Evolutionary conservation across 2,113 vertebrate genomes (phyloP), one percentile per base, ranked within the genome.

Genomic region (Ursus arctos): DNA sequence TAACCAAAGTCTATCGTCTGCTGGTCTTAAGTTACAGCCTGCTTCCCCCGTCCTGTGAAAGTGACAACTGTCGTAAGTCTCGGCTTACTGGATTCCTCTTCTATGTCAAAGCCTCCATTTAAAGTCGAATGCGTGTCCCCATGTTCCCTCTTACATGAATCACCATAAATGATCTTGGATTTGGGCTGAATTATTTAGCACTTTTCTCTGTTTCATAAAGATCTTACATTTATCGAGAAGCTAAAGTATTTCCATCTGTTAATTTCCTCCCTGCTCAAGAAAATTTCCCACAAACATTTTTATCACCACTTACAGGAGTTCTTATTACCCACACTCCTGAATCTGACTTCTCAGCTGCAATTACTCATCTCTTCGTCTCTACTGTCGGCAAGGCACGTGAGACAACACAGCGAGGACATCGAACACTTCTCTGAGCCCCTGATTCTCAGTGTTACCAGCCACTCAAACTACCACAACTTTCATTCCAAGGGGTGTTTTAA

Each of bases 101-200:
- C 82, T 15, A 71, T 19, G 49, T 61, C 92, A 96, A 69, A 90
- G 55, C 76, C 79, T 69, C 15, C 94, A 55, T 85, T 89, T 96
- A 86, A 95, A 82, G 47, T 40, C 53, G 40, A 47, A 6, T 22
- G 22, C 0, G 26, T 80, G 74, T 92, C 61, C 83, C 82, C 31
- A 4, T 2, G 55, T 79, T 57, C 71, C 57, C 88, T 94, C 63
- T 49, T 71, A 76, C 22, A 26, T 28, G 40, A 47, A 94, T 61
- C 47, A 59, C 87, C 69, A 74, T 15, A 92, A 92, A 55, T 80
- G 59, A 80, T 81, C 80, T 55, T 81, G 65, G 19, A 57, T 77
- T 91, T 43, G 65, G 43, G 63, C 40, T 94, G 80, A 91, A 90
- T 87, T n/a, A 72, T 26, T 95, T 96, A 97, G 91, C 76, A 94